A percentile compares a stretch with the other conserved stretches of the same genome.
These are phyloP conservation scores for Halcyon badia DNA, from an alignment of 2,797 vertebrate genomes.

Conservation along the genomic window DNA sequence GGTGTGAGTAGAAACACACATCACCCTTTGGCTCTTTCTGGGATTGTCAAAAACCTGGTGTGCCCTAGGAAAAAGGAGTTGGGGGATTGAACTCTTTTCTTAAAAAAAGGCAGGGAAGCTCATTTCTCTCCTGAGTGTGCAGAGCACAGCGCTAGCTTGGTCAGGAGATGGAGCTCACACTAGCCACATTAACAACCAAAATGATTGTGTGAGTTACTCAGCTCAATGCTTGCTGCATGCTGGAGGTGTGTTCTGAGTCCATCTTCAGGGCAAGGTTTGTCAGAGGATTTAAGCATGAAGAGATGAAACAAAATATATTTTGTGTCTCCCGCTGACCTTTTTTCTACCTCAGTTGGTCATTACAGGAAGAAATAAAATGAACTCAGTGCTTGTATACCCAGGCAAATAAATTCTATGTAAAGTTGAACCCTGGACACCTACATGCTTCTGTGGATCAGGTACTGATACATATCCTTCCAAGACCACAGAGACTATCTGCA, in stretches of 20 bases:
- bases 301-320: not conserved
- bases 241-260: not conserved
- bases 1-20: not conserved
- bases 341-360: not conserved
- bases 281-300: not conserved
- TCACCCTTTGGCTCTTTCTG: not conserved
- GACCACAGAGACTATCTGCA: not conserved
- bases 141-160: not conserved
- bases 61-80: not conserved
- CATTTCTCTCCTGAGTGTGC: not conserved
- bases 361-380: not conserved
- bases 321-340: not conserved
- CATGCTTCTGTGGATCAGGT: not conserved
- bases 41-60: not conserved
- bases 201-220: not conserved
- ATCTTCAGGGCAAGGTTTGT: not conserved
- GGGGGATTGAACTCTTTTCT: rapidly evolving
- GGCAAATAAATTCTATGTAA: not conserved
- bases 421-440: not conserved
- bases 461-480: not conserved
- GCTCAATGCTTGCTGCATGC: not conserved
- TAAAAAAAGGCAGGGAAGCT: not conserved
- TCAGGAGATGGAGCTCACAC: not conserved
- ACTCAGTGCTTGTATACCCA: not conserved
- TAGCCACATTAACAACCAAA: not conserved